These are phyloP conservation scores for Adineta ricciae DNA, from an alignment of 2,888 invertebrate species.

Conservation along the genomic window DNA sequence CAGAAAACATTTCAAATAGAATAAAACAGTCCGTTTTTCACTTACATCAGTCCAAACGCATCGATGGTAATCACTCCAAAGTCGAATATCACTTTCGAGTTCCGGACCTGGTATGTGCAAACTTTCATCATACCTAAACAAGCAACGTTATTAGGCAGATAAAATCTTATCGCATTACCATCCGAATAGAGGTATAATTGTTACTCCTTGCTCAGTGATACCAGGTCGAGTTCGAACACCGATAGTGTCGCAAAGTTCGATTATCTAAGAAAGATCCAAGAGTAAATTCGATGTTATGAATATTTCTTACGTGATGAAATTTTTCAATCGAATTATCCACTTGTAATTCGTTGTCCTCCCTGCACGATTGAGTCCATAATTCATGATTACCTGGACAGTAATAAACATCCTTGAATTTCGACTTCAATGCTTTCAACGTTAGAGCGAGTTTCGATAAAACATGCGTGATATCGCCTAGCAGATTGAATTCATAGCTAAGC, in stretches of 20 bases:
- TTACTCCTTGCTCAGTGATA: neutral
- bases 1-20: too few relatives aligned
- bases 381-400: slow-evolving; percentile 19
- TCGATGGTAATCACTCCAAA: neutral
- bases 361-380: neutral
- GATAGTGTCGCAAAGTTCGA: neutral
- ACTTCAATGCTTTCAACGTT: neutral
- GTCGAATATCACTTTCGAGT: neutral
- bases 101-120: neutral
- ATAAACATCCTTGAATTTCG: slow-evolving; percentile 12
- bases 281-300: neutral
- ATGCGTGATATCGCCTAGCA: neutral
- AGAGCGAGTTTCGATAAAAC: neutral
- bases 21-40: neutral
- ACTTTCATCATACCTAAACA: slow-evolving; percentile 5
- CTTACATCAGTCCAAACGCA: neutral
- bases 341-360: neutral
- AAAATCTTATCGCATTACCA: neutral
- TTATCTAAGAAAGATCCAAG: neutral
- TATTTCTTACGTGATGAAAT: neutral
- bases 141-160: neutral
- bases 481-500: too few relatives aligned
- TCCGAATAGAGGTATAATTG: neutral
- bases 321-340: neutral
- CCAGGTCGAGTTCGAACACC: neutral